Percentiles rank a stretch among this genome's conserved stretches.
phyloP scores from a whole-genome alignment of 2,888 invertebrate species.

The Incurvaria masculella region DNA sequence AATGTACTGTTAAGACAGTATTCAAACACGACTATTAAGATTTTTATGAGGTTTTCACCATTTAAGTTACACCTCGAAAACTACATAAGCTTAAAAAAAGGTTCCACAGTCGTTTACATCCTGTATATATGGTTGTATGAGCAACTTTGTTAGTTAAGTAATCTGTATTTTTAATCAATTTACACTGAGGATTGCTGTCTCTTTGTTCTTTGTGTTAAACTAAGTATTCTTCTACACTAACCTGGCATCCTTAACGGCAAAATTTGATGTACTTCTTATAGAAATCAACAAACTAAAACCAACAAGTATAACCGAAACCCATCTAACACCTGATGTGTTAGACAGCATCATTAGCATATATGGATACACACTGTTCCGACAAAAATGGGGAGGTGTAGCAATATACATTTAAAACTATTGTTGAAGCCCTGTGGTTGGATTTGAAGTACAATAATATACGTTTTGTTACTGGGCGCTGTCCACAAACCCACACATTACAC shows the following conservation, averaged over 20 bases:
- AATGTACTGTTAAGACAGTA: too few species aligned
- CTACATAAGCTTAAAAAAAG: too few species aligned
- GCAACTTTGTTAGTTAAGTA: too few species aligned
- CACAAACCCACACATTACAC: background rate
- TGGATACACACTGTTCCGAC: constrained; percentile 1
- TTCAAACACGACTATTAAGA: too few species aligned
- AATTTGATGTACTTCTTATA: background rate
- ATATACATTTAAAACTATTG: background rate
- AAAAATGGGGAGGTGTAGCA: constrained; percentile 1
- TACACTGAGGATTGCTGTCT: too few species aligned
- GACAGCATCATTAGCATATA: background rate
- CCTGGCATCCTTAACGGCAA: constrained; percentile 1
- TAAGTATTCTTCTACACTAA: background rate
- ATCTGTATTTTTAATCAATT: too few species aligned
- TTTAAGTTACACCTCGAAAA: too few species aligned
- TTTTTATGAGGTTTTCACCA: too few species aligned
- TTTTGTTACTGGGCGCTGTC: background rate
- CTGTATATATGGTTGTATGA: too few species aligned
- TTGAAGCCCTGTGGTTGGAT: constrained; percentile 1
- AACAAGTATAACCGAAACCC: background rate
- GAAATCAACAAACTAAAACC: background rate
- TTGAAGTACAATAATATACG: background rate
- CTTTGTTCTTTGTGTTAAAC: too few species aligned
- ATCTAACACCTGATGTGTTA: background rate
- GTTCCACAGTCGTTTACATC: too few species aligned